A percentile compares a stretch with the other conserved stretches of the same genome.
These are phyloP conservation scores for Dicrostonyx torquatus DNA, from an alignment of 2,797 vertebrate genomes.

Conservation along the genomic window DNA sequence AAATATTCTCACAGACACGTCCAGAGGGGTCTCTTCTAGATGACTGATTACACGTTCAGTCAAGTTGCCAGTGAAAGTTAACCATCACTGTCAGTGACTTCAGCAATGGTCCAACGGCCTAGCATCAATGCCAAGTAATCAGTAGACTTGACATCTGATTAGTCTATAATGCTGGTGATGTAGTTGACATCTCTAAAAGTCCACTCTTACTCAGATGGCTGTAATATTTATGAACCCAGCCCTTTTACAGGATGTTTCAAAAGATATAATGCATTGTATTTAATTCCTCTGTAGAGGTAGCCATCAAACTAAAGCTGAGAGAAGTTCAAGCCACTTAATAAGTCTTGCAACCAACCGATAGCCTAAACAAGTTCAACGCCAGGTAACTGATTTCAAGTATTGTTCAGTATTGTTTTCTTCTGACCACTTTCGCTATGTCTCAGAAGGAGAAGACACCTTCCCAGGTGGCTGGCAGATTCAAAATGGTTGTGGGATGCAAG, in stretches of 20 bases:
- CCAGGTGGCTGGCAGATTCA: neutral
- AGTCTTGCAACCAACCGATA: slow-evolving; percentile 12
- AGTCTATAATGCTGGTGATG: neutral
- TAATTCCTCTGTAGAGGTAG: neutral
- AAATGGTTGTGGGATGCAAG: neutral
- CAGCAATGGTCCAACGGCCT: neutral
- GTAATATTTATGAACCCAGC: neutral
- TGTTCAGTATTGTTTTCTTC: slow-evolving; percentile 17
- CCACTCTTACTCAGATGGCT: slow-evolving; percentile 27
- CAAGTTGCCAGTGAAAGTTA: neutral
- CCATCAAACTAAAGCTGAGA: neutral
- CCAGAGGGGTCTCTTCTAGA: neutral
- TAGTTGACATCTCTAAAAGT: neutral
- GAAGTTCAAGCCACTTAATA: neutral
- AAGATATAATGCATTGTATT: neutral
- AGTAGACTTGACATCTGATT: neutral
- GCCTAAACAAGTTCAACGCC: neutral
- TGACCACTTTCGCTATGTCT: neutral
- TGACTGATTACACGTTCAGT: neutral
- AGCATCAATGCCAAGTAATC: neutral
- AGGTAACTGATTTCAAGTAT: neutral
- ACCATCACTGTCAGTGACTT: neutral
- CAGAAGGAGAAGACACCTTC: neutral
- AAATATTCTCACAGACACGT: neutral
- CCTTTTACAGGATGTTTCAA: slow-evolving; percentile 14